These are phyloP conservation scores for Irena cyanogastra DNA, from an alignment of 2,113 vertebrate species.

Conservation along the genomic window DNA sequence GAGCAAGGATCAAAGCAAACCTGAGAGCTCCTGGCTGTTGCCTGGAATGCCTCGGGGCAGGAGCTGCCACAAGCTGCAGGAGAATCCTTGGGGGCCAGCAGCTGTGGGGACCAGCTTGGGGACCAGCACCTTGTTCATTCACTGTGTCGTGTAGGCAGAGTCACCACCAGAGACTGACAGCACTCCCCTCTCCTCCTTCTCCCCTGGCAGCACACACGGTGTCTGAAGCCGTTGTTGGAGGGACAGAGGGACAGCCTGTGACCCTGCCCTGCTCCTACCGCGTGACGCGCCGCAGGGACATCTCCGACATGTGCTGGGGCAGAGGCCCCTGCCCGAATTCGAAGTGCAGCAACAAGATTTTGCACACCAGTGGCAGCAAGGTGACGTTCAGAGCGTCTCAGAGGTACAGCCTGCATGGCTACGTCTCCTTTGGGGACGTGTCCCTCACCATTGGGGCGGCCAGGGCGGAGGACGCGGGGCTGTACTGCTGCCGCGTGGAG, in stretches of 20 bases:
- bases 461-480: slow-evolving; percentile 58
- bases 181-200: not conserved
- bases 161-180: not conserved
- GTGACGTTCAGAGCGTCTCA: not conserved
- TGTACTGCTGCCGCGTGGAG: slow-evolving; percentile 79
- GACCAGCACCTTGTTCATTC: not conserved
- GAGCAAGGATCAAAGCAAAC: not conserved
- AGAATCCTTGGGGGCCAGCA: not conserved
- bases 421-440: slow-evolving; percentile 53
- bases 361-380: not conserved
- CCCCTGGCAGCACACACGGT: not conserved
- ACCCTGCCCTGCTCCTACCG: not conserved
- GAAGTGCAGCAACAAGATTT: not conserved
- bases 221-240: not conserved
- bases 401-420: not conserved
- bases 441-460: slow-evolving; percentile 70
- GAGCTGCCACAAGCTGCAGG: not conserved
- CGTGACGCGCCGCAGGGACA: rapidly evolving
- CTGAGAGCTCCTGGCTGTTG: not conserved
- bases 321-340: slow-evolving; percentile 8
- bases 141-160: not conserved
- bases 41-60: rapidly evolving
- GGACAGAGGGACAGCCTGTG: not conserved
- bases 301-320: slow-evolving; percentile 49
- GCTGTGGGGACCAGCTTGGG: not conserved